These are phyloP conservation scores for Ophion ellenae DNA, from an alignment of 2,888 invertebrate species.

Conservation along the genomic window DNA sequence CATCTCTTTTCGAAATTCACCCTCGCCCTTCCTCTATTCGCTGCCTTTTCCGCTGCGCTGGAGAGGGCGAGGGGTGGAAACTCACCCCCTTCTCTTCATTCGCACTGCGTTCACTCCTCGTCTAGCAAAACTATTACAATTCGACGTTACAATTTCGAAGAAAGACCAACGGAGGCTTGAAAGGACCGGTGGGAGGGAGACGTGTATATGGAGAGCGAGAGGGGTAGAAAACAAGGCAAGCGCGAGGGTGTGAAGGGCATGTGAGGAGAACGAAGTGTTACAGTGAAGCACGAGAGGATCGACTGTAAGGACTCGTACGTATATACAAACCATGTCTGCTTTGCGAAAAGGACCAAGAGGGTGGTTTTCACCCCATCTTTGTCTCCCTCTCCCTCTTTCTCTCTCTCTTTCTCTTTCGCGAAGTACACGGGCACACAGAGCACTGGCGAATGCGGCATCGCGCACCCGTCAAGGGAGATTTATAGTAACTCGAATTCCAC, in stretches of 20 bases:
- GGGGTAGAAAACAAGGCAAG: conserved; percentile 42
- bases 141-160: conserved; percentile 74
- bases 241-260: conserved; percentile 50
- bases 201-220: conserved; percentile 2
- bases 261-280: conserved; percentile 40
- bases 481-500: conserved; percentile 84
- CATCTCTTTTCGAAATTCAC: conserved; percentile 57
- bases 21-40: conserved; percentile 36
- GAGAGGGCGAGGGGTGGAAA: conserved; percentile 39
- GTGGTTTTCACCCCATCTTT: conserved; percentile 69
- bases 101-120: conserved; percentile 75
- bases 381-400: conserved; percentile 67
- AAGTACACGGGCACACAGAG: conserved; percentile 61
- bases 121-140: conserved; percentile 81
- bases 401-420: conserved; percentile 69
- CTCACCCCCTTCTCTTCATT: conserved; percentile 46
- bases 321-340: conserved; percentile 21
- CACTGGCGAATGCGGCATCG: conserved; percentile 78
- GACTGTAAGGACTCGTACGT: conserved; percentile 47
- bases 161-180: conserved; percentile 47
- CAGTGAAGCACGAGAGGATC: conserved; percentile 46
- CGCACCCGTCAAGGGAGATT: conserved; percentile 83
- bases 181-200: conserved; percentile 15
- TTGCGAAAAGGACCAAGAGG: conserved; percentile 40
- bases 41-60: conserved; percentile 12